Evolutionary conservation across 1,140 invertebrate species (phyloP).

Genomic region (Harpegnathos saltator): DNA sequence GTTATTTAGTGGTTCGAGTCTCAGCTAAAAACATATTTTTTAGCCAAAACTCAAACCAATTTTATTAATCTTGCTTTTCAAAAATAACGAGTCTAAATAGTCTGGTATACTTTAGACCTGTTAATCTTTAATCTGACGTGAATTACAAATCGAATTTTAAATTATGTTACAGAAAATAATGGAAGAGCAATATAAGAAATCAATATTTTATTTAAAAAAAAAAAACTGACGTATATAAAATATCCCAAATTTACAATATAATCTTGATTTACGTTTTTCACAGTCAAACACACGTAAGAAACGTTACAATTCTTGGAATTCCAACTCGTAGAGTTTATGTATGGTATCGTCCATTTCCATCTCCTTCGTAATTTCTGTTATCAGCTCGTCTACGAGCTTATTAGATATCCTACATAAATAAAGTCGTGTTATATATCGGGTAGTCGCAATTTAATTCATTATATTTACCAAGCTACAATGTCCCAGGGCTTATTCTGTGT

Average conservation of each 20-base stretch:
- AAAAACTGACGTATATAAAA: constrained; percentile 66
- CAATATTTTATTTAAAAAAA: constrained; percentile 72
- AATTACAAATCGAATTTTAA: no score
- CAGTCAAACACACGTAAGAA: neutral
- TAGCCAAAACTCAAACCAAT: no score
- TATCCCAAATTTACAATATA: constrained; percentile 46
- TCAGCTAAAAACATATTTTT: no score
- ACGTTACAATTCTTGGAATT: constrained; percentile 81
- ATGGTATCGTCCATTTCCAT: constrained; percentile 82
- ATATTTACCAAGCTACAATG: constrained; percentile 81
- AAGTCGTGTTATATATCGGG: constrained; percentile 15
- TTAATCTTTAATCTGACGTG: no score
- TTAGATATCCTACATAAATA: constrained; percentile 81
- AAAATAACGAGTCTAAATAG: no score
- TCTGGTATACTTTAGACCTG: no score
- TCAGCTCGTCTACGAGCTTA: constrained; percentile 82
- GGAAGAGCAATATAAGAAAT: constrained; percentile 8
- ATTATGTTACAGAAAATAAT: neutral
- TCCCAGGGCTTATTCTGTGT: constrained; percentile 84
- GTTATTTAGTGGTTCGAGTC: no score
- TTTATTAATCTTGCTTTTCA: no score
- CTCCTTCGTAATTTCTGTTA: constrained; percentile 81
- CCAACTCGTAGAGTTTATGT: constrained; percentile 81
- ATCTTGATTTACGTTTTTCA: neutral
- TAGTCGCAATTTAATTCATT: constrained; percentile 13